Base-by-base conservation (phyloP, 1,140 invertebrate genomes). In the Drosophila truncata region DNA sequence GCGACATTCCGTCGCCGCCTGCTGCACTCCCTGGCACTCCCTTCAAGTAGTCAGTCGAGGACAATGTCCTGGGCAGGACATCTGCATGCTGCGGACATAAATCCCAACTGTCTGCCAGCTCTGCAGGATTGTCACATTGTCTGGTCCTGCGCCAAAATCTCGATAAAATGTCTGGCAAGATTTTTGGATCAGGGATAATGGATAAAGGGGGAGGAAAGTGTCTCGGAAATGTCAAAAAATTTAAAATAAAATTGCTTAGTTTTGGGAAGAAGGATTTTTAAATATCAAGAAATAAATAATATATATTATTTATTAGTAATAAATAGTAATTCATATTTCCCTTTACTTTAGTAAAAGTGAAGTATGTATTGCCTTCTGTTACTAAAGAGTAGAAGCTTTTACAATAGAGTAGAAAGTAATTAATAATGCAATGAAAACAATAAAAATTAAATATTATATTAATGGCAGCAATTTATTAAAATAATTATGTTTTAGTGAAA, bases 101-200 rank as follows among this genome's bases (percentile, higher is more conserved):
- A 65, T 61, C 9, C 29, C 20, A 29, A 8, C 41, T 61, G 14
- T 31, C 41, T 31, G 59, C 6, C n/a, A 1, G 25, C 8, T 20
- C 31, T 61, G 59, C 20, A 58, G 55, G 35, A 57, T 37, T 54
- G 31, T 1, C 10, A 33, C 58, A 62, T 66, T 66, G 41, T 46
- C 57, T 62, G 54, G 33, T 66, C 29, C 25, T 47, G 64, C 33
- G 64, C 55, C 58, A 66, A 66, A 66, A 46, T 46, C 42, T 27
- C 1, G 27, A 63, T 63, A 41, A 25, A 55, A 35, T 57, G 13
- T 3, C 14, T 31, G 33, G 20, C 33, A 35, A 55, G 35, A 16
- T 14, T 29, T 18, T 18, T 37, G 41, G 33, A 55, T 13, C 23
- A 14, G 33, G 31, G 8, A 23, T 10, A 11, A 6, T 20, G 3